A percentile compares a stretch with the other conserved stretches of the same genome.
Evolutionary conservation across 2,797 vertebrate genomes (phyloP).

Genomic region (Babyrousa celebensis): DNA sequence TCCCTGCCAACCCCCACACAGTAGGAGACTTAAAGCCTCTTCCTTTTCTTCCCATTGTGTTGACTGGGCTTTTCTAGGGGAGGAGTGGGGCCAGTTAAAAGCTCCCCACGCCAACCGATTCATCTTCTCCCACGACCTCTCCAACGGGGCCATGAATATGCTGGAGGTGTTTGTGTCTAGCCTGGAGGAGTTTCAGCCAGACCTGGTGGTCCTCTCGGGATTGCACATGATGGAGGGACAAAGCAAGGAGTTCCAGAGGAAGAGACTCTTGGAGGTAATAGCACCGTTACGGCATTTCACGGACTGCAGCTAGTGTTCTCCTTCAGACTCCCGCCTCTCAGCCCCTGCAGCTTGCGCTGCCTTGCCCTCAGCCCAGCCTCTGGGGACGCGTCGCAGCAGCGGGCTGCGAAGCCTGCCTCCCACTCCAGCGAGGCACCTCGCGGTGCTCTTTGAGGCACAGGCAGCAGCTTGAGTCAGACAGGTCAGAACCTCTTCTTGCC

Average conservation of each 20-base stretch:
- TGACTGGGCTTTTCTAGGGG: slow-evolving; percentile 91
- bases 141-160: slow-evolving; percentile 96
- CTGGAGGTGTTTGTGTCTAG: slow-evolving; percentile 97
- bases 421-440: background rate
- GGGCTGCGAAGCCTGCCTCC: background rate
- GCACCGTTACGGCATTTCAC: background rate
- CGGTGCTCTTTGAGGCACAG: background rate
- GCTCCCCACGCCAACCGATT: slow-evolving; percentile 98
- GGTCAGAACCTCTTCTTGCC: background rate
- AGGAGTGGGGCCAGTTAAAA: slow-evolving; percentile 94
- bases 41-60: slow-evolving; percentile 80
- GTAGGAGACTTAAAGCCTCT: slow-evolving; percentile 74
- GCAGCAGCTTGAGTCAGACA: background rate
- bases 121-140: slow-evolving; percentile 98
- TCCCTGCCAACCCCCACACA: background rate
- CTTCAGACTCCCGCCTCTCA: slow-evolving; percentile 15
- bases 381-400: background rate
- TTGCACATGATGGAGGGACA: slow-evolving; percentile 99
- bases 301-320: background rate
- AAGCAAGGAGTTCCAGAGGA: slow-evolving; percentile 94
- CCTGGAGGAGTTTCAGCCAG: slow-evolving; percentile 97
- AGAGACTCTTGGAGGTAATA: slow-evolving; percentile 95
- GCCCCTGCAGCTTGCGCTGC: slow-evolving; percentile 1
- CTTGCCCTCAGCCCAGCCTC: background rate
- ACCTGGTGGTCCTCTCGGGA: slow-evolving; percentile 97